These are phyloP conservation scores for Dendrolimus houi DNA, from an alignment of 2,888 invertebrate genomes.

Conservation along the genomic window DNA sequence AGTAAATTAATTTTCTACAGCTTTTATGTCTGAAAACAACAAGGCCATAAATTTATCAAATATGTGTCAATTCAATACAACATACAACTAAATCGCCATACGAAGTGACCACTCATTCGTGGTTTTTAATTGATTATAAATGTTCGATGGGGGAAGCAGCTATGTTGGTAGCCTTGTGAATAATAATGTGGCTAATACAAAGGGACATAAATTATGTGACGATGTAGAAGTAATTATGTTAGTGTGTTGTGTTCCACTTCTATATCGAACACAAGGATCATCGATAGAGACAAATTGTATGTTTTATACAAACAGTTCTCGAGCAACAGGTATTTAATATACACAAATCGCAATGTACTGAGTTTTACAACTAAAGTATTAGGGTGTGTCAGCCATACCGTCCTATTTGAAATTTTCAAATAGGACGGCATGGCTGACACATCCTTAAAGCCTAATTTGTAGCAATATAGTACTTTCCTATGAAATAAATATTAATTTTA, in stretches of 20 bases:
- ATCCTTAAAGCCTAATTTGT: no score
- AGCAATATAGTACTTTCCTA: no score
- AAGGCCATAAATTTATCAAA: background rate
- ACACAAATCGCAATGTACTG: no score
- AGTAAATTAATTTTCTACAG: background rate
- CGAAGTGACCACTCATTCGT: no score
- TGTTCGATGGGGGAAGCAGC: background rate
- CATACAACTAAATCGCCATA: background rate
- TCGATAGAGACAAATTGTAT: no score
- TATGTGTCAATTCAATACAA: background rate
- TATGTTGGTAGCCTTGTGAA: constrained; percentile 20
- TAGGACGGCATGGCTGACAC: no score
- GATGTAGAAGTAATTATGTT: constrained; percentile 21
- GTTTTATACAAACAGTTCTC: no score
- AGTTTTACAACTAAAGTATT: no score
- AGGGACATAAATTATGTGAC: constrained; percentile 29
- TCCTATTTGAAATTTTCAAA: no score
- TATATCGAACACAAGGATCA: constrained; percentile 7
- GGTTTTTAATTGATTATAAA: background rate
- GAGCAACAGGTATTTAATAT: no score
- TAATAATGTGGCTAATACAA: constrained; percentile 24
- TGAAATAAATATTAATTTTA: no score
- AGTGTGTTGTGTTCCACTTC: constrained; percentile 19
- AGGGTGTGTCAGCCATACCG: no score
- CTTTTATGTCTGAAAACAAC: background rate